These are phyloP conservation scores for Dorcus hopei DNA, from an alignment of 2,888 invertebrate species.

Conservation along the genomic window DNA sequence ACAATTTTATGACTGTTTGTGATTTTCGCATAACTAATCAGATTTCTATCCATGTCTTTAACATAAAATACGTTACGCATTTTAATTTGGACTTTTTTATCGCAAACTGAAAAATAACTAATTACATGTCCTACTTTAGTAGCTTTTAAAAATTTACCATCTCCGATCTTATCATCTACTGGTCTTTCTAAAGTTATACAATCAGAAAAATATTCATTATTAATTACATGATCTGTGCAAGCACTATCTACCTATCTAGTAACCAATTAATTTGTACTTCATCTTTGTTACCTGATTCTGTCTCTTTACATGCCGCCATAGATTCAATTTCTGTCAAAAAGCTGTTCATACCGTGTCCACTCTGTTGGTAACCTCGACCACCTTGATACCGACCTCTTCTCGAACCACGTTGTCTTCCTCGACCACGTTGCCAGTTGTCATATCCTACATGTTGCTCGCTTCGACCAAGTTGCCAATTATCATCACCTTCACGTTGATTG, in stretches of 20 bases:
- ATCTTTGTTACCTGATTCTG: not conserved
- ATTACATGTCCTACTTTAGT: slow-evolving; percentile 3
- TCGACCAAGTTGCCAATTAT: too few relatives aligned
- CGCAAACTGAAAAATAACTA: not conserved
- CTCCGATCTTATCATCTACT: slow-evolving; percentile 19
- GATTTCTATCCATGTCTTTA: slow-evolving; percentile 12
- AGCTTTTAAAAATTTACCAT: slow-evolving; percentile 2
- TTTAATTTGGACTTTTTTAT: not conserved
- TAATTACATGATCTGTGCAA: slow-evolving; percentile 22
- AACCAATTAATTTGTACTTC: slow-evolving; percentile 13
- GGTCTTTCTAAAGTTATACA: slow-evolving; percentile 16
- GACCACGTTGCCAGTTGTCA: too few relatives aligned
- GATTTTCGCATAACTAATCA: slow-evolving; percentile 19
- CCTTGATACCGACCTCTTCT: too few relatives aligned
- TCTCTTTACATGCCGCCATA: not conserved
- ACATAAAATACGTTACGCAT: slow-evolving; percentile 13
- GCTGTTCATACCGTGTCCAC: not conserved
- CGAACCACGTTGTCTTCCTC: too few relatives aligned
- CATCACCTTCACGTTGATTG: too few relatives aligned
- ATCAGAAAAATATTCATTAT: slow-evolving; percentile 18
- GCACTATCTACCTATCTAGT: slow-evolving; percentile 21
- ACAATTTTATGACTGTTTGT: slow-evolving; percentile 21
- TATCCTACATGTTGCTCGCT: too few relatives aligned
- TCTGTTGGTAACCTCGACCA: not conserved
- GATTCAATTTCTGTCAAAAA: not conserved